Evolutionary conservation across 2,113 vertebrate genomes (phyloP).

Genomic region (Puntigrus tetrazona): DNA sequence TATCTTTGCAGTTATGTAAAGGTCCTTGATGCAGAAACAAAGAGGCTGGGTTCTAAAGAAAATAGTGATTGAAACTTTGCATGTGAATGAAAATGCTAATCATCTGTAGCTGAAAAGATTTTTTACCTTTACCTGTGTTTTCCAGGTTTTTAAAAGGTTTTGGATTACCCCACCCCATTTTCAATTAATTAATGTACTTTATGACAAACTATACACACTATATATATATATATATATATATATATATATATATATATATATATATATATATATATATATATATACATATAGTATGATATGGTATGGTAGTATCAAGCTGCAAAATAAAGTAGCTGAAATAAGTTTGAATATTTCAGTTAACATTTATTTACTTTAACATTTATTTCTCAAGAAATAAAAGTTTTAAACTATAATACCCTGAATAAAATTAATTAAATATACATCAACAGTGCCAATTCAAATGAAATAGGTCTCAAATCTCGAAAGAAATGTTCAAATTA

Average conservation of each 20-base stretch:
- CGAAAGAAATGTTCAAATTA: too few relatives aligned
- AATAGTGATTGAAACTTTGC: background rate
- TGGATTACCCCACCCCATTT: background rate
- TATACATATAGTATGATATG: too few relatives aligned
- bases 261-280: too few relatives aligned
- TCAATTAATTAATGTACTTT: too few relatives aligned
- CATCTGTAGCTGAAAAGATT: background rate
- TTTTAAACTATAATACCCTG: too few relatives aligned
- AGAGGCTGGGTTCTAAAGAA: background rate
- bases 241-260: too few relatives aligned
- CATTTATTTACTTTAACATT: too few relatives aligned
- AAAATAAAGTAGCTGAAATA: too few relatives aligned
- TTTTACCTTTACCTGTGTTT: background rate
- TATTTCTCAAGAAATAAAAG: too few relatives aligned
- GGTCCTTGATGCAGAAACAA: background rate
- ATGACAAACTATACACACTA: too few relatives aligned
- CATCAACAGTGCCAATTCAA: background rate
- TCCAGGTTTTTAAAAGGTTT: background rate
- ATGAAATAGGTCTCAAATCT: background rate
- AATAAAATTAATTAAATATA: too few relatives aligned
- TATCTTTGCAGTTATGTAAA: background rate
- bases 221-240: too few relatives aligned
- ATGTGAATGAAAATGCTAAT: background rate
- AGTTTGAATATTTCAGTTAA: background rate
- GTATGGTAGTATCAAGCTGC: background rate